Percentiles rank a stretch among this genome's conserved stretches.
These are phyloP conservation scores for Bubo blakistoni DNA, from an alignment of 2,113 vertebrate genomes.

Conservation along the genomic window DNA sequence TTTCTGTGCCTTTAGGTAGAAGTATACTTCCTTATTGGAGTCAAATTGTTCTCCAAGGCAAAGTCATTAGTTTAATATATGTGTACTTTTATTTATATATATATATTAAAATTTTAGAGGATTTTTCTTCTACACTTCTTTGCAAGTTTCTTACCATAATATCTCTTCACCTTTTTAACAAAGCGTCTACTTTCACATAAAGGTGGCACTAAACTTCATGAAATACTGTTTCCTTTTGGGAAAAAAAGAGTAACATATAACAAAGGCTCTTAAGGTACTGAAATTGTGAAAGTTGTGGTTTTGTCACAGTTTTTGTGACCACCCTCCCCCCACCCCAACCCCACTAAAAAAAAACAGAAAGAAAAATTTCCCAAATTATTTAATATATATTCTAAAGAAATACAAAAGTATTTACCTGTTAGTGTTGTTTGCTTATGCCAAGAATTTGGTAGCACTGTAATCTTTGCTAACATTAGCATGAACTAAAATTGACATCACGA, in stretches of 20 bases:
- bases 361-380: neutral
- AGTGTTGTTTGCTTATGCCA: neutral
- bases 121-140: neutral
- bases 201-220: neutral
- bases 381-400: neutral
- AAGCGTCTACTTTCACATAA: neutral
- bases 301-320: neutral
- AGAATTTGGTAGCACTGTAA: neutral
- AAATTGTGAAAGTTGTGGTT: neutral
- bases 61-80: neutral
- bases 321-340: fast-evolving
- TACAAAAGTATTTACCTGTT: neutral
- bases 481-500: neutral
- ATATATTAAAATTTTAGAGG: neutral
- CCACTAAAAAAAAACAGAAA: neutral
- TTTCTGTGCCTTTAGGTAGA: neutral
- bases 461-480: neutral
- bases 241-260: neutral
- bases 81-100: fast-evolving
- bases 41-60: neutral
- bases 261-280: fast-evolving
- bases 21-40: neutral
- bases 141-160: neutral
- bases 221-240: neutral
- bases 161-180: neutral